Evolutionary conservation across 1,140 invertebrate genomes (phyloP).

Genomic region (Lepidurus packardi): DNA sequence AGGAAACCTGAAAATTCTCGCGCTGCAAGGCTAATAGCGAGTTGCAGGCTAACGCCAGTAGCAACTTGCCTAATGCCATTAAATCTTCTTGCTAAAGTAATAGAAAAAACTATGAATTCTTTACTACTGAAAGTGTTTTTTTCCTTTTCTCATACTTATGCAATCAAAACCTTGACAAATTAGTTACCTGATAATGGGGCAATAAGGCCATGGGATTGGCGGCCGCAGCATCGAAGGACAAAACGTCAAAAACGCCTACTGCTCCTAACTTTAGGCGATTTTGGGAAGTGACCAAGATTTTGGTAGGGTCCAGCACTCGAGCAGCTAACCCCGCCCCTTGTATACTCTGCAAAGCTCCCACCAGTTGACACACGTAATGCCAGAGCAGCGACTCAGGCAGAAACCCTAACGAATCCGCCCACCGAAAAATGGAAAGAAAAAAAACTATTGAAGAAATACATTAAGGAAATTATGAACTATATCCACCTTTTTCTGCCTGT

Average conservation of each 20-base stretch:
- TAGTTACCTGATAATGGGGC: slow-evolving; percentile 57
- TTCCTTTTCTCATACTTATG: background rate
- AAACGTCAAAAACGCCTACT: slow-evolving; percentile 66
- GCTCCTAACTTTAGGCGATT: slow-evolving; percentile 47
- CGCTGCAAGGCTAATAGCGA: slow-evolving; percentile 77
- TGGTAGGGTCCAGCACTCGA: slow-evolving; percentile 79
- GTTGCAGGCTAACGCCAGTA: slow-evolving; percentile 84
- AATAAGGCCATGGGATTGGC: slow-evolving; percentile 60
- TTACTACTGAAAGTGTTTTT: background rate
- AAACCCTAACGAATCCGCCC: slow-evolving; percentile 50
- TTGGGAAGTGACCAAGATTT: slow-evolving; percentile 72
- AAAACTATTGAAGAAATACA: background rate
- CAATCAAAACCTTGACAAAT: slow-evolving; percentile 20
- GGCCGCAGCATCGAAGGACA: slow-evolving; percentile 65
- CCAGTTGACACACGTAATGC: slow-evolving; percentile 92
- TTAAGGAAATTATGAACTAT: slow-evolving; percentile 28
- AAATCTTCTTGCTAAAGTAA: slow-evolving; percentile 77
- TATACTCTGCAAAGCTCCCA: slow-evolving; percentile 84
- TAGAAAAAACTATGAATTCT: slow-evolving; percentile 27
- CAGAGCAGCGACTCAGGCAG: slow-evolving; percentile 87
- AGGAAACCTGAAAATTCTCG: slow-evolving; percentile 74
- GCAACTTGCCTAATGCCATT: slow-evolving; percentile 79
- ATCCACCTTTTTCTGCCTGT: slow-evolving; percentile 41
- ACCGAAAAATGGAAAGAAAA: slow-evolving; percentile 33
- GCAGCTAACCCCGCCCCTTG: slow-evolving; percentile 68